Evolutionary conservation across 2,888 invertebrate species (phyloP).

Genomic region (Ceriagrion tenellum): DNA sequence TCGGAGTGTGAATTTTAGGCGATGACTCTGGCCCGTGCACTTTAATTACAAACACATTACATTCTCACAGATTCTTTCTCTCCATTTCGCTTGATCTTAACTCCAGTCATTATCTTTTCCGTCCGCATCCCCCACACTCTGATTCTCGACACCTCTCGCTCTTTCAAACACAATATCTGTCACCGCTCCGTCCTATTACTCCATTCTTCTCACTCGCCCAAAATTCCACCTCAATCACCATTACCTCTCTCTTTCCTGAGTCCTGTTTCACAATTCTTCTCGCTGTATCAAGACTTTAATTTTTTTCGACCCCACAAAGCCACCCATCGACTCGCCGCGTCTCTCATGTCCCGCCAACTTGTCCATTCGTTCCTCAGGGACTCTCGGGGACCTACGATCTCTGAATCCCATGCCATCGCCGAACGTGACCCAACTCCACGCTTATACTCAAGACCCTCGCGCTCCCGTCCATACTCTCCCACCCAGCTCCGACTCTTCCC

Average conservation of each 20-base stretch:
- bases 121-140: neutral
- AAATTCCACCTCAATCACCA: neutral
- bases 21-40: neutral
- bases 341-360: neutral
- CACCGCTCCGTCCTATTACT: neutral
- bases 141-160: neutral
- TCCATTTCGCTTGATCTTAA: neutral
- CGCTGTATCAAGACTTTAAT: neutral
- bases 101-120: neutral
- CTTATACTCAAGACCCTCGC: too few relatives aligned
- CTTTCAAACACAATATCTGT: neutral
- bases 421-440: conserved; percentile 3
- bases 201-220: neutral
- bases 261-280: neutral
- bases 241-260: neutral
- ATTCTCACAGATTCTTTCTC: neutral
- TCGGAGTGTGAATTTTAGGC: neutral
- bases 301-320: neutral
- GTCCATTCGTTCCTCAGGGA: conserved; percentile 30
- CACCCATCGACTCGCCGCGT: neutral
- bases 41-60: neutral
- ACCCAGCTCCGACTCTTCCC: neutral
- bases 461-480: neutral
- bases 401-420: neutral
- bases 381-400: conserved; percentile 10